Evolutionary conservation across 2,888 invertebrate genomes (phyloP).

Genomic region (Epinotia bilunana): DNA sequence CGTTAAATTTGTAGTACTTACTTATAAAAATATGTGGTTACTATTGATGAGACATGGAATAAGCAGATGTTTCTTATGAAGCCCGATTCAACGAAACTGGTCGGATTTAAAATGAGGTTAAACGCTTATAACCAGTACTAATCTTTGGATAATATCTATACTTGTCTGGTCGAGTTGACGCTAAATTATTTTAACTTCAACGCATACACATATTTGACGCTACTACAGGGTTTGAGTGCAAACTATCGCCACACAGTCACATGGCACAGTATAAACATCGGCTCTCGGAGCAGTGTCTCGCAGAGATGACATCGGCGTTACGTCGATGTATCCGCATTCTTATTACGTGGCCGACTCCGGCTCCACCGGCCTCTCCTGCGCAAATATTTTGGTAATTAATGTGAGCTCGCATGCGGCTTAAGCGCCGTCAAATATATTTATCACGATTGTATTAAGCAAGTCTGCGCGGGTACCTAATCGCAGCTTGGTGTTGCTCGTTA

Average conservation of each 20-base stretch:
- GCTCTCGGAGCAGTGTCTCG: conserved; percentile 38
- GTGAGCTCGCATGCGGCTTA: conserved; percentile 60
- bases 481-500: not conserved
- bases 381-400: conserved; percentile 82
- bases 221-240: not conserved
- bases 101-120: too few relatives aligned
- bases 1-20: too few relatives aligned
- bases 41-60: too few relatives aligned
- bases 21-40: too few relatives aligned
- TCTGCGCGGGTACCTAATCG: not conserved
- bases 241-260: conserved; percentile 3
- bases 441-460: not conserved
- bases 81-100: too few relatives aligned
- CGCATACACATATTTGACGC: not conserved
- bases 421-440: conserved; percentile 39
- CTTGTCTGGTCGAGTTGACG: too few relatives aligned
- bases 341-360: conserved; percentile 72
- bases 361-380: conserved; percentile 69
- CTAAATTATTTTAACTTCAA: not conserved
- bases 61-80: too few relatives aligned
- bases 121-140: too few relatives aligned
- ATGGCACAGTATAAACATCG: conserved; percentile 5
- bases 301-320: conserved; percentile 55
- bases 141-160: too few relatives aligned
- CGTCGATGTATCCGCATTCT: conserved; percentile 76